These are phyloP conservation scores for Thinocorus orbignyianus DNA, from an alignment of 2,113 vertebrate species.

Conservation along the genomic window DNA sequence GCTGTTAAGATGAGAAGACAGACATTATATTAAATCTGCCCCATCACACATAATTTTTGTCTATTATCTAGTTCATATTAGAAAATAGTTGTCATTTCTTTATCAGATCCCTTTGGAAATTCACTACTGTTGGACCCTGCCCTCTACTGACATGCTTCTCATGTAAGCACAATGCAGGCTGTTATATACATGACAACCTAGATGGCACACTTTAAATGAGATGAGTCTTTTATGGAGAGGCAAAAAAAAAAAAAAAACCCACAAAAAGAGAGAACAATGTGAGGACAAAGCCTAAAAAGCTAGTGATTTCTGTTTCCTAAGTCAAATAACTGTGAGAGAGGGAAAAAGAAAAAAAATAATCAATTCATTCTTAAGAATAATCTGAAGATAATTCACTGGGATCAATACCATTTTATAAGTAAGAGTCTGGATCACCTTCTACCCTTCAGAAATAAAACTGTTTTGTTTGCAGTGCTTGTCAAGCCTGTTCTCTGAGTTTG, in stretches of 20 bases:
- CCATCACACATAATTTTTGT: neutral
- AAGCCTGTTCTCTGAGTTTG: neutral
- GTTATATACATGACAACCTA: neutral
- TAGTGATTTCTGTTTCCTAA: neutral
- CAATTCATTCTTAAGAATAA: neutral
- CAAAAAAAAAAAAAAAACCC: neutral
- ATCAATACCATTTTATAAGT: neutral
- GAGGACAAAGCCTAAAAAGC: neutral
- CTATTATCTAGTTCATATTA: neutral
- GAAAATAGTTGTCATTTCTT: conserved; percentile 37
- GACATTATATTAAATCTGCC: neutral
- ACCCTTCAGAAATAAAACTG: neutral
- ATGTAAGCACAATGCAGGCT: conserved; percentile 18
- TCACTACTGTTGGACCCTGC: conserved; percentile 36
- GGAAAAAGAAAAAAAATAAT: neutral
- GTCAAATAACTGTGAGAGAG: neutral
- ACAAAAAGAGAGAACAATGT: neutral
- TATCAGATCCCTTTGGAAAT: conserved; percentile 30
- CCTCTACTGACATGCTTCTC: conserved; percentile 56
- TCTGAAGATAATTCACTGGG: neutral
- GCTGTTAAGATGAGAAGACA: neutral
- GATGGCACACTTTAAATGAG: neutral
- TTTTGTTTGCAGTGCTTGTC: neutral
- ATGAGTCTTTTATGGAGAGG: neutral
- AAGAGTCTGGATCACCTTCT: neutral